Evolutionary conservation across 1,140 invertebrate genomes (phyloP), one percentile per base, ranked within the genome.

Genomic region (Zaprionus ghesquierei): DNA sequence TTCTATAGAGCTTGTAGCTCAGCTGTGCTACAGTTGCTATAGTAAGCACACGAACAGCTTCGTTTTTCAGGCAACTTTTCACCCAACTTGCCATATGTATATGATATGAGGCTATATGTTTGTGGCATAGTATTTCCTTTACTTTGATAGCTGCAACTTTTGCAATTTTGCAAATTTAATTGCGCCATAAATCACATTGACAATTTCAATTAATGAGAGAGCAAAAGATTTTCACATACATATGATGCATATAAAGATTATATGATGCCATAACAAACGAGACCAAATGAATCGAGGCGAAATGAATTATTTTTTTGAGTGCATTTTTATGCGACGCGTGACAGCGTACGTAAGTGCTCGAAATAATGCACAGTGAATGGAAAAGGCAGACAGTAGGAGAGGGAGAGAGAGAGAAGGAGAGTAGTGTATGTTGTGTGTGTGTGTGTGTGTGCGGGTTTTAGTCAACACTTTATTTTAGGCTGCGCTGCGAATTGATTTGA

Each of bases 401-500:
- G 44, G 12, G 18, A 49, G 44, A 18, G 8, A 49, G 44, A 46
- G 4, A 22, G 44, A 46, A 44, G 27, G n/a, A n/a, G n/a, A n/a
- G n/a, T n/a, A n/a, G n/a, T n/a, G n/a, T n/a, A n/a, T n/a, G n/a
- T n/a, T n/a, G n/a, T n/a, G n/a, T n/a, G n/a, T n/a, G n/a, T n/a
- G n/a, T n/a, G n/a, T n/a, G n/a, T n/a, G n/a, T n/a, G n/a, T n/a
- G n/a, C n/a, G n/a, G n/a, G n/a, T n/a, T n/a, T 27, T 0, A 33
- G 13, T 8, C 29, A 23, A 33, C 53, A 58, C 13, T 70, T 63
- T 29, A 35, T 46, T 31, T 54, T 29, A 22, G 44, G 50, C 31
- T 44, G n/a, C 22, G 5, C 25, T 53, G 41, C 10, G 15, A 60
- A 69, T 61, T 68, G 70, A 55, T 68, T 55, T 73, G 38, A 22